Evolutionary conservation across 2,113 vertebrate genomes (phyloP).

Genomic region (Cygnus atratus): DNA sequence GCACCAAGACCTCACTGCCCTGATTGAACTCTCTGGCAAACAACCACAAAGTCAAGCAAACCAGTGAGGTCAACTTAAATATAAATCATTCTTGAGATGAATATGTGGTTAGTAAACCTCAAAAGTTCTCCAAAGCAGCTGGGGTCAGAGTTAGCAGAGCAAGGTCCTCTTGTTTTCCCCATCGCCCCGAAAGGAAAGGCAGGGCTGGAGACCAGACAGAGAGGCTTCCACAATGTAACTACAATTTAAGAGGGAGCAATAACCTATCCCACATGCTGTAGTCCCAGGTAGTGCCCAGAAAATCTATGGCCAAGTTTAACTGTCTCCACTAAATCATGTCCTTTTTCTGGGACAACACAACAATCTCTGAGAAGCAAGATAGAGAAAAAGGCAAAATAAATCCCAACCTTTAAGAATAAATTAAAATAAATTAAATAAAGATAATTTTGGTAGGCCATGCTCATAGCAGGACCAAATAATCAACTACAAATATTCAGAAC

Average conservation of each 20-base stretch:
- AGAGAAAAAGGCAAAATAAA: neutral
- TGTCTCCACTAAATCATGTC: neutral
- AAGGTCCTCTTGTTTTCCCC: neutral
- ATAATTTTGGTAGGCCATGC: neutral
- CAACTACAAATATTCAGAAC: neutral
- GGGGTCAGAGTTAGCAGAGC: neutral
- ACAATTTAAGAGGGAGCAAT: neutral
- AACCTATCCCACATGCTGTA: neutral
- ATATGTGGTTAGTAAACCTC: neutral
- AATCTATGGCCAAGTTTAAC: neutral
- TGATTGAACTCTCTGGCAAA: neutral
- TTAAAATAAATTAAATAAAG: neutral
- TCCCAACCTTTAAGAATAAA: neutral
- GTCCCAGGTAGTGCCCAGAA: neutral
- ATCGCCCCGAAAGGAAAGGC: neutral
- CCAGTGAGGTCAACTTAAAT: neutral
- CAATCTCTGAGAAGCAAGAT: neutral
- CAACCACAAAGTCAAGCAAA: neutral
- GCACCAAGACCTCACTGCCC: neutral
- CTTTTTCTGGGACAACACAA: neutral
- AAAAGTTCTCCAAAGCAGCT: neutral
- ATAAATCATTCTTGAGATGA: neutral
- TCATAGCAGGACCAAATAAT: neutral
- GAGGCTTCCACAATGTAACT: rapidly evolving
- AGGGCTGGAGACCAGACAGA: neutral